Evolutionary conservation across 2,797 vertebrate genomes (phyloP), one percentile per base, ranked within the genome.

Genomic region (Sphenodon punctatus): DNA sequence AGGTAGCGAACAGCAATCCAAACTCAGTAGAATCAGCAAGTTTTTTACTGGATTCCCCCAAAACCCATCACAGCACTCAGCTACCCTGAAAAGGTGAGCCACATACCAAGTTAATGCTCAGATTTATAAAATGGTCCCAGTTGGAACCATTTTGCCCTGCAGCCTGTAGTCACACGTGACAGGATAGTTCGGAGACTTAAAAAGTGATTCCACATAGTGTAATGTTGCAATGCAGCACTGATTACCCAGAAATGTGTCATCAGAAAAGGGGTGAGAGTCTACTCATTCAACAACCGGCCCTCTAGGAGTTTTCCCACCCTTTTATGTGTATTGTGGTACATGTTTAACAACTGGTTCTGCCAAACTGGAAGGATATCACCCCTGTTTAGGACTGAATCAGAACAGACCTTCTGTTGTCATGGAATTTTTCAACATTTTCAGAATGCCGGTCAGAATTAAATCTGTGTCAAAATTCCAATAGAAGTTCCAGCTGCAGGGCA

Each of bases 31-130:
- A n/a, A n/a, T n/a, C n/a, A n/a, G n/a, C n/a, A n/a, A n/a, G n/a
- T n/a, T n/a, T n/a, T n/a, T n/a, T n/a, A n/a, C n/a, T n/a, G n/a
- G n/a, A n/a, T n/a, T 83, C 59, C 58, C 30, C 42, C 30, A 55
- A 80, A n/a, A 15, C 1, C 23, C 0, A 0, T 22, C 66, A 58
- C 48, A 78, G 30, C 48, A 27, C 51, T 43, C 75, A 32, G 4
- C 0, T 3, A 13, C 34, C 70, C 56, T 75, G 0, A 0, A 61
- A 36, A 22, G 14, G n/a, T n/a, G n/a, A n/a, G n/a, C n/a, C n/a
- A n/a, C n/a, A n/a, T n/a, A 72, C 48, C 71, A 15, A 5, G 17
- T 41, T 46, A 27, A 22, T 8, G 38, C 51, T 43, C 42, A 71
- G 3, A 46, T 6, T 17, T 45, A 20, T 39, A 58, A 67, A 73